Base-by-base conservation (phyloP, 2,113 vertebrate genomes). In the Mirza zaza region DNA sequence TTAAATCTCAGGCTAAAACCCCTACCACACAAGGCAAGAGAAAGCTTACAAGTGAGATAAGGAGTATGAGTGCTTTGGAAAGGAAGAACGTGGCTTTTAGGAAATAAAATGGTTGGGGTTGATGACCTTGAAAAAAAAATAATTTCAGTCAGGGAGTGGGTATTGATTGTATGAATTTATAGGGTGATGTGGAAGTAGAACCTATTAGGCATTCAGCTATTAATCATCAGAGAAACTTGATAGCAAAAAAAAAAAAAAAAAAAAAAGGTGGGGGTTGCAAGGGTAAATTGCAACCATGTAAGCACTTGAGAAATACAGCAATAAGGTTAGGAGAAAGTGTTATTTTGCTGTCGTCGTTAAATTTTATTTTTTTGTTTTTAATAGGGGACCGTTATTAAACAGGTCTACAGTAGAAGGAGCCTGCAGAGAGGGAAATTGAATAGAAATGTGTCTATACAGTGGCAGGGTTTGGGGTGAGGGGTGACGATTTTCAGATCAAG, bases 121-220 rank as follows among this genome's bases (percentile, higher is more conserved):
- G 21, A 65, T 80, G 82, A 85, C 71, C 50, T 83, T 95, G 88
- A 87, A 75, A 83, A 45, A 45, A 82, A 93, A 87, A 50, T 75
- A 48, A 90, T 76, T 84, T 87, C 17, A 65, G 48, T 11, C 15
- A 32, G 23, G 23, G 12, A 10, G 5, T 42, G 20, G 18, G 10
- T 12, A 0, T 8, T 85, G 32, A 83, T 59, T 59, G 45, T 23
- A 50, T n/a, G 36, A 23, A 59, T 52, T 81, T 71, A 81, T 86
- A 94, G 3, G 32, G 13, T 45, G 27, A 48, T 55, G 5, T 82
- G n/a, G 23, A 95, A 91, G 5, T 55, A 17, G 7, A 86, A 20
- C 55, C 32, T 52, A 76, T 71, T 76, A 42, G 15, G 1, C 36
- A 79, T 91, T 86, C 55, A 59, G 36, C 80, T 95, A 59, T 63